Evolutionary conservation across 2,113 vertebrate genomes (phyloP), one percentile per base, ranked within the genome.

Genomic region (Heterotis niloticus): DNA sequence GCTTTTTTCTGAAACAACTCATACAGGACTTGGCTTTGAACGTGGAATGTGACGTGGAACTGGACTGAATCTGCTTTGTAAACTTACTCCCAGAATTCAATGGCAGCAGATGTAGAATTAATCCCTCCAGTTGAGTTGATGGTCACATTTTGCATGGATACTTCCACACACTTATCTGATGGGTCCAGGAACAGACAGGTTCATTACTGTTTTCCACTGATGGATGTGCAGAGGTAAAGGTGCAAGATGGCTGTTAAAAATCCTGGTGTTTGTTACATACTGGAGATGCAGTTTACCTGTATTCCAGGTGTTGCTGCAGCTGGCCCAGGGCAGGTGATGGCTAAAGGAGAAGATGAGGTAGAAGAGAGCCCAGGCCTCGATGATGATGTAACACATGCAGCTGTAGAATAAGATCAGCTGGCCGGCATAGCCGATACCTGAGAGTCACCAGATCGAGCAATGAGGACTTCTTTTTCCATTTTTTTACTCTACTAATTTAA

Each of bases 261-360:
- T 76, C 34, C 23, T 12, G 24, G 20, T 67, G 17, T 51, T 70
- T 28, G n/a, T n/a, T n/a, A n/a, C n/a, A n/a, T n/a, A 23, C 18
- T 64, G 12, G 0, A 26, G 69, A 20, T 3, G n/a, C n/a, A 29
- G 23, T n/a, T 12, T 85, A 96, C 96, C 94, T 92, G 96, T 93
- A 82, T 99, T 99, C 96, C 96, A 98, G 79, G 86, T 34, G 72
- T 96, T 95, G 85, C 84, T 83, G 80, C 96, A 98, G 71, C 29
- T 94, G 7, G 93, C 89, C 96, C 96, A 99, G 0, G 96, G 96
- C 0, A 98, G 91, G 76, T 93, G 87, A 0, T 93, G 76, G 60
- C 86, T 89, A 81, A 98, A 98, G 87, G 95, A 98, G 83, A 93
- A 95, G 79, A 94, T 90, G 13, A 99, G 86, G 82, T 96, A 99